Conservation (phyloP, 2,888 invertebrate genomes). For the Syritta pipiens region DNA sequence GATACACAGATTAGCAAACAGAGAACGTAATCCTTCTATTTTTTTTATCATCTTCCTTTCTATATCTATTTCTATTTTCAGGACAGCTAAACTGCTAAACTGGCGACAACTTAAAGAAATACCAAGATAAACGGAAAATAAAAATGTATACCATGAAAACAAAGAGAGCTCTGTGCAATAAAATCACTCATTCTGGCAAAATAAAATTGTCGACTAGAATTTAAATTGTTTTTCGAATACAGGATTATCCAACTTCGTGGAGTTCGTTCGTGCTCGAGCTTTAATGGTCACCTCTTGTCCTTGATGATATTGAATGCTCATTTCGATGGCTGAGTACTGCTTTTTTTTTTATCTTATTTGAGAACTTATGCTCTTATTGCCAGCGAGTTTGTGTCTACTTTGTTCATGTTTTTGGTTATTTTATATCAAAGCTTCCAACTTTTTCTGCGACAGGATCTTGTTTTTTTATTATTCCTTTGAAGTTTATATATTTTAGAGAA, state of each 20-base stretch:
- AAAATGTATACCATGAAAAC: slow-evolving; percentile 30
- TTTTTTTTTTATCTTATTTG: slow-evolving; percentile 26
- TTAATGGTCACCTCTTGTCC: slow-evolving; percentile 51
- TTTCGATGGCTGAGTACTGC: slow-evolving; percentile 21
- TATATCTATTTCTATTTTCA: not conserved
- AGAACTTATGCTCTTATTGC: no score
- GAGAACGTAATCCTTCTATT: not conserved
- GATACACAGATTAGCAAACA: not conserved
- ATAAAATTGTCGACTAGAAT: slow-evolving; percentile 69
- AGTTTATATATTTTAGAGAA: no score
- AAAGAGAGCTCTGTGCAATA: slow-evolving; percentile 37
- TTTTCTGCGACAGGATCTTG: not conserved
- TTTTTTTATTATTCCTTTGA: not conserved
- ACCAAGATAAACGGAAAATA: slow-evolving; percentile 22
- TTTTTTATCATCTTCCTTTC: not conserved
- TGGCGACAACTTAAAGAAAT: not conserved
- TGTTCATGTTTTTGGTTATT: not conserved
- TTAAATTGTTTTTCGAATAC: slow-evolving; percentile 71
- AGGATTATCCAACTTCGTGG: slow-evolving; percentile 44
- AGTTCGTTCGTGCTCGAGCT: slow-evolving; percentile 47
- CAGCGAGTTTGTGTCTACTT: no score
- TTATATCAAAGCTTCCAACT: not conserved
- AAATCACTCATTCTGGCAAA: slow-evolving; percentile 63
- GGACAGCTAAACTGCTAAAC: slow-evolving; percentile 11
- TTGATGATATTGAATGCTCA: slow-evolving; percentile 38